Evolutionary conservation across 2,797 vertebrate species (phyloP).

Genomic region (Sparus aurata): DNA sequence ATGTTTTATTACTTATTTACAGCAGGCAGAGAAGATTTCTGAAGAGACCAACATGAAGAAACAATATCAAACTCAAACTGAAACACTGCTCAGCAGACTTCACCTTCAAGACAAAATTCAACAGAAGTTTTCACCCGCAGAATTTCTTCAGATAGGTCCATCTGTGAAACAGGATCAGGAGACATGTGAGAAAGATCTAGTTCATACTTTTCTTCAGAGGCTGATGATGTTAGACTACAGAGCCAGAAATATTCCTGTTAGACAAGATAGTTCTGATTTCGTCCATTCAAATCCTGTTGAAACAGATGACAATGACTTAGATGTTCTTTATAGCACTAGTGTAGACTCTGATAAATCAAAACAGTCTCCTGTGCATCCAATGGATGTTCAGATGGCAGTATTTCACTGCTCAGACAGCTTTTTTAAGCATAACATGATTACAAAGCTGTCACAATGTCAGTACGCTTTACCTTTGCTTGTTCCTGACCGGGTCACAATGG

Average conservation of each 20-base stretch:
- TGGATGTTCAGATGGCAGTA: conserved; percentile 85
- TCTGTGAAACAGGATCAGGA: conserved; percentile 23
- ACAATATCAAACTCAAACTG: not conserved
- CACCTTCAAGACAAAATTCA: conserved; percentile 24
- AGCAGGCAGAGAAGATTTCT: not conserved
- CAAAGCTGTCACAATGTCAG: conserved; percentile 81
- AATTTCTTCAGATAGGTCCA: conserved; percentile 54
- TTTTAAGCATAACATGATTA: conserved; percentile 78
- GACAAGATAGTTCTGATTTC: too few relatives aligned
- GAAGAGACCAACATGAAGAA: not conserved
- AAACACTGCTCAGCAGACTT: conserved; percentile 49
- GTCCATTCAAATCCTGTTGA: too few relatives aligned
- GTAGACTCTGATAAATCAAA: not conserved
- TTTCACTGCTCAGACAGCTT: conserved; percentile 84
- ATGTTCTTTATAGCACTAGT: not conserved
- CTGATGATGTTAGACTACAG: conserved; percentile 79
- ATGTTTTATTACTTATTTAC: not conserved
- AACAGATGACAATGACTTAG: too few relatives aligned
- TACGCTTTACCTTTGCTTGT: conserved; percentile 86
- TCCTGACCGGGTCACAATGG: conserved; percentile 70
- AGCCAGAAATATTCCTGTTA: conserved; percentile 70
- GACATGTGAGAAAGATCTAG: conserved; percentile 39
- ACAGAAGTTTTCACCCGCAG: conserved; percentile 45
- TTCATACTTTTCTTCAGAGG: conserved; percentile 70
- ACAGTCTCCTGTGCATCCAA: conserved; percentile 73